Conservation (phyloP, 2,113 vertebrate species). For the Apteryx owenii region DNA sequence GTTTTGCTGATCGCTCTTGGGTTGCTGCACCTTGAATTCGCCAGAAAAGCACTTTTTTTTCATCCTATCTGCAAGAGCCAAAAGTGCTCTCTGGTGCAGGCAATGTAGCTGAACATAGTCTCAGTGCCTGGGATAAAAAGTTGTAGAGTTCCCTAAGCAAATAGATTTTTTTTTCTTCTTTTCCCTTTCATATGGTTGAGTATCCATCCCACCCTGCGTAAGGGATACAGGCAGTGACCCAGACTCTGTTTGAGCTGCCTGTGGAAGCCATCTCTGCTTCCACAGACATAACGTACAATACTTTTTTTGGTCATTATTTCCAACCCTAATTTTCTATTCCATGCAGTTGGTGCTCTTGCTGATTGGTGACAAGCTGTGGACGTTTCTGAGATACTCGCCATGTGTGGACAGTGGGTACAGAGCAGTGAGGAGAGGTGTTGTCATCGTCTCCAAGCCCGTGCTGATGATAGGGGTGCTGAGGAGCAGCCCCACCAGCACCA, state of each 20-base stretch:
- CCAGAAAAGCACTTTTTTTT: not conserved
- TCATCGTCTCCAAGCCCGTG: not conserved
- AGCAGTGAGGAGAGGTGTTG: not conserved
- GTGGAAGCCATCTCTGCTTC: not conserved
- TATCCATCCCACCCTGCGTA: not conserved
- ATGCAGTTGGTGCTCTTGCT: not conserved
- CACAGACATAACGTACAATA: accelerated
- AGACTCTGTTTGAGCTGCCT: not conserved
- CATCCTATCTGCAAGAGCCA: not conserved
- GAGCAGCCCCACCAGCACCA: not conserved
- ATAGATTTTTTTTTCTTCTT: not conserved
- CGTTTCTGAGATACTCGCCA: not conserved
- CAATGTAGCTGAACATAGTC: not conserved
- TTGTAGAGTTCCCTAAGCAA: not conserved
- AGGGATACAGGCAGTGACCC: not conserved
- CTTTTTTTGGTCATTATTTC: not conserved
- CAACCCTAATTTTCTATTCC: not conserved
- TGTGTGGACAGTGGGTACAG: accelerated
- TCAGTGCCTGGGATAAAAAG: not conserved
- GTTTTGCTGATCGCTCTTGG: not conserved
- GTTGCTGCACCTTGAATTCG: not conserved
- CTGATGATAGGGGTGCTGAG: not conserved
- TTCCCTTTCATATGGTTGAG: not conserved
- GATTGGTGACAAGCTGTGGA: not conserved
- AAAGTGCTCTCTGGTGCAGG: not conserved